Percentiles rank a stretch among this genome's conserved stretches.
These are phyloP conservation scores for Crotophaga sulcirostris DNA, from an alignment of 2,113 vertebrate species.

Conservation along the genomic window DNA sequence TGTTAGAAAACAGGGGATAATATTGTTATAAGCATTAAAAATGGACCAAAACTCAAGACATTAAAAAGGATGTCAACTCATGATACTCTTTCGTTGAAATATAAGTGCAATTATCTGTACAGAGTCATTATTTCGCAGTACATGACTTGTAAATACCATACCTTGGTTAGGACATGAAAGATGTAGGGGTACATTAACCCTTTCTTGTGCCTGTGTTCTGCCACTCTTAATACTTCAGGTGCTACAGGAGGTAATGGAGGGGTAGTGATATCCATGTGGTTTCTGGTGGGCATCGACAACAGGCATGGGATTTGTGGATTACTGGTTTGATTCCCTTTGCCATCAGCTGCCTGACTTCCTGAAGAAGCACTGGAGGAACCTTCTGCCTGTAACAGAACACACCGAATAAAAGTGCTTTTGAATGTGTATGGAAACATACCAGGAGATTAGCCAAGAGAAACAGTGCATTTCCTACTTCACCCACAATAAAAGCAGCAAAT, in stretches of 20 bases:
- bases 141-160: slow-evolving; percentile 21
- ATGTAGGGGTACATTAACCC: slow-evolving; percentile 97
- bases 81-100: not conserved
- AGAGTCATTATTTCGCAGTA: not conserved
- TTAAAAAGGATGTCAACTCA: not conserved
- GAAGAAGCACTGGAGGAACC: slow-evolving; percentile 81
- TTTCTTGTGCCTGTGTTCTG: slow-evolving; percentile 94
- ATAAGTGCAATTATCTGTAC: not conserved
- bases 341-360: slow-evolving; percentile 79
- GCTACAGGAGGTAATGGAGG: slow-evolving; percentile 90
- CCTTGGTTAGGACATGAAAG: slow-evolving; percentile 95
- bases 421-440: not conserved
- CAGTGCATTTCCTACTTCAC: not conserved
- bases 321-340: slow-evolving; percentile 78
- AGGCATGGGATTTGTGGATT: slow-evolving; percentile 90
- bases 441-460: not conserved
- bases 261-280: slow-evolving; percentile 97
- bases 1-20: not conserved
- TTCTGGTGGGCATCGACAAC: slow-evolving; percentile 94
- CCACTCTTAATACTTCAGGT: slow-evolving; percentile 93
- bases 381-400: slow-evolving; percentile 77
- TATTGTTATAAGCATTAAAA: not conserved
- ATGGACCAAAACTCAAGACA: not conserved
- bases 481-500: not conserved
- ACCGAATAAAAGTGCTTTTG: not conserved